phyloP scores from a whole-genome alignment of 2,888 invertebrate species.

The Drosophila emarginata region DNA sequence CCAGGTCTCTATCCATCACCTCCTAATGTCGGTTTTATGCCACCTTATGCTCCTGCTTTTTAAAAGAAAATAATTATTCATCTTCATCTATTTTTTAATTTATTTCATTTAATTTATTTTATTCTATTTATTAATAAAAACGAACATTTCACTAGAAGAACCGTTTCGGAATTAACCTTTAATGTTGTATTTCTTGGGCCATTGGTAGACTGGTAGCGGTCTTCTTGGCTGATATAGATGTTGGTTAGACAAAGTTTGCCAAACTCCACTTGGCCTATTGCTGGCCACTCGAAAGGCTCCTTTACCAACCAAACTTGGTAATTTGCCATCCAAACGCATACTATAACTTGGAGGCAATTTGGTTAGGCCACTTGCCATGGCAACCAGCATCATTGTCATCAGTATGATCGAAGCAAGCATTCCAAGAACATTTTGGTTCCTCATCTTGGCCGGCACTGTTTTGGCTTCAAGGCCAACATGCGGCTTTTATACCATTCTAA shows the following conservation, averaged over 20 bases:
- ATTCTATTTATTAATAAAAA: conserved; percentile 67
- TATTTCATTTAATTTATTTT: conserved; percentile 56
- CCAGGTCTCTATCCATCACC: conserved; percentile 40
- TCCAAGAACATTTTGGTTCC: conserved; percentile 28
- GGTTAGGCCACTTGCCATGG: conserved; percentile 17
- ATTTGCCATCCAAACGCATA: conserved; percentile 38
- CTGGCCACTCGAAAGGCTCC: conserved; percentile 54
- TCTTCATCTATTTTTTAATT: not conserved
- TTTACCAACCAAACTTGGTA: conserved; percentile 49
- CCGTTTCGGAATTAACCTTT: conserved; percentile 1
- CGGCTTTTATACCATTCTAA: conserved; percentile 64
- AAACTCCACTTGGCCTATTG: conserved; percentile 35
- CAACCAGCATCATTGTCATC: conserved; percentile 16
- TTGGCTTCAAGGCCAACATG: not conserved
- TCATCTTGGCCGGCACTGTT: conserved; percentile 59
- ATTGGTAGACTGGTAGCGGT: conserved; percentile 35
- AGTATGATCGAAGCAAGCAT: conserved; percentile 20
- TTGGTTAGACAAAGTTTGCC: conserved; percentile 1
- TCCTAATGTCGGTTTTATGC: conserved; percentile 33
- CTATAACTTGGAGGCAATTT: conserved; percentile 42
- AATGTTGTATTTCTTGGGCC: conserved; percentile 42
- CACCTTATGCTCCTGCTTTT: conserved; percentile 46
- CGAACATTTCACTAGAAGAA: conserved; percentile 14
- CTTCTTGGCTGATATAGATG: conserved; percentile 14
- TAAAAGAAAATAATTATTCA: conserved; percentile 10